Conservation (phyloP, 2,113 vertebrate species). For the Macrotis lagotis region DNA sequence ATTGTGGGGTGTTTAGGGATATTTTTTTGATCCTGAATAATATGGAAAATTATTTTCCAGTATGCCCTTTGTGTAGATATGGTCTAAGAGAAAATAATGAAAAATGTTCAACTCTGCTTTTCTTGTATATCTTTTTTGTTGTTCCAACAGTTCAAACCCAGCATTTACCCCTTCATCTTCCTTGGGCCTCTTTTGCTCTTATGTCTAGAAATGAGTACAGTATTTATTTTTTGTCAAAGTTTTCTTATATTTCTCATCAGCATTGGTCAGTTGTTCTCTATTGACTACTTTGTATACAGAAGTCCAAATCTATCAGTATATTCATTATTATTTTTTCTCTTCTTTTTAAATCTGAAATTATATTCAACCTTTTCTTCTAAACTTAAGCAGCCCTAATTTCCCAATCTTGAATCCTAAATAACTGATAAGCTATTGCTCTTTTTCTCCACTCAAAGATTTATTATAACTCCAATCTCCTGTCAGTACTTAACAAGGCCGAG, state of each 20-base stretch:
- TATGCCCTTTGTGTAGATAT: conserved; percentile 26
- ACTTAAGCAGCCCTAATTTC: conserved; percentile 31
- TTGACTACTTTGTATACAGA: conserved; percentile 13
- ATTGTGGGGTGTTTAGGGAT: neutral
- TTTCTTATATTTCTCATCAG: conserved; percentile 17
- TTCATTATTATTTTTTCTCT: conserved; percentile 3
- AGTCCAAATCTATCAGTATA: conserved; percentile 31
- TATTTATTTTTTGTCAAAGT: conserved; percentile 39
- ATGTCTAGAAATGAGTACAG: neutral
- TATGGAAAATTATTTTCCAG: conserved; percentile 4
- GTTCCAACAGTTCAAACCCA: neutral
- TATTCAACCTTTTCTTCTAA: neutral
- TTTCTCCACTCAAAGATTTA: conserved; percentile 17
- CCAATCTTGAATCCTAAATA: neutral
- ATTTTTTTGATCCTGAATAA: neutral
- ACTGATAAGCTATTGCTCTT: conserved; percentile 21
- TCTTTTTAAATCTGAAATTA: conserved; percentile 33
- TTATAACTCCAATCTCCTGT: conserved; percentile 11
- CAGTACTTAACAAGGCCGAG: neutral
- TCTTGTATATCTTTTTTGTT: conserved; percentile 3
- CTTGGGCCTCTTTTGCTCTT: conserved; percentile 11
- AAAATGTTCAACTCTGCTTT: conserved; percentile 10
- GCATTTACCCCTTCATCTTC: conserved; percentile 7
- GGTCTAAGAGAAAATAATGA: conserved; percentile 26
- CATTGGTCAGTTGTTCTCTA: conserved; percentile 10